phyloP scores from a whole-genome alignment of 2,113 vertebrate genomes.

The Paramisgurnus dabryanus region DNA sequence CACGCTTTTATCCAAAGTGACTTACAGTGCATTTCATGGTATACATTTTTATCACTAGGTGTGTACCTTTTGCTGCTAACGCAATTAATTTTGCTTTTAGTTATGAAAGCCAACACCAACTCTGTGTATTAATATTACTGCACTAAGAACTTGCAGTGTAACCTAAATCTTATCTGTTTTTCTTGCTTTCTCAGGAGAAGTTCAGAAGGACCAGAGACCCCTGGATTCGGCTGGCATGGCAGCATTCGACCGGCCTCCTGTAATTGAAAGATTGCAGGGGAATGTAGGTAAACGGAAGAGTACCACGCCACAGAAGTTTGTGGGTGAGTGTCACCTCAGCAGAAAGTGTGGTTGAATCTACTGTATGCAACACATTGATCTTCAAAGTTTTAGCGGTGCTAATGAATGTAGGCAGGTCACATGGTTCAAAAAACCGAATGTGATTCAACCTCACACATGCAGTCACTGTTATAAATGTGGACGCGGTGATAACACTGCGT shows the following conservation, averaged over 20 bases:
- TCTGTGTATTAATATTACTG: background rate
- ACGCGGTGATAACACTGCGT: too few species aligned
- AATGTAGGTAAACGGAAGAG: constrained; percentile 98
- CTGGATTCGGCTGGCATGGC: constrained; percentile 84
- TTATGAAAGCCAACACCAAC: too few species aligned
- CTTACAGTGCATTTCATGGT: too few species aligned
- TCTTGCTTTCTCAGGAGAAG: constrained; percentile 74
- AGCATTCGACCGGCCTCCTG: constrained; percentile 93
- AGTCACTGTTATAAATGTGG: background rate
- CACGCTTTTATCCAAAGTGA: too few species aligned
- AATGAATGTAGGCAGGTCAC: constrained; percentile 1
- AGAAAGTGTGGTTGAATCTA: constrained; percentile 25
- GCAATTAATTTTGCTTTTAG: too few species aligned
- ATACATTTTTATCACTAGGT: too few species aligned
- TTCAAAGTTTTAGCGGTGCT: constrained; percentile 26
- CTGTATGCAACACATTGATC: constrained; percentile 18
- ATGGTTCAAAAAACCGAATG: background rate
- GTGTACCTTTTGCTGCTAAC: too few species aligned
- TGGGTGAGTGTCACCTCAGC: constrained; percentile 81
- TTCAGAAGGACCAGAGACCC: constrained; percentile 86
- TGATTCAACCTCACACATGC: background rate
- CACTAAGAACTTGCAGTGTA: background rate
- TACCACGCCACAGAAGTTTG: constrained; percentile 98
- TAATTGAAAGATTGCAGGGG: constrained; percentile 94
- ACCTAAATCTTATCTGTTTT: background rate